A percentile compares a stretch with the other conserved stretches of the same genome.
Evolutionary conservation across 2,797 vertebrate genomes (phyloP).

Genomic region (Sarcoramphus papa): DNA sequence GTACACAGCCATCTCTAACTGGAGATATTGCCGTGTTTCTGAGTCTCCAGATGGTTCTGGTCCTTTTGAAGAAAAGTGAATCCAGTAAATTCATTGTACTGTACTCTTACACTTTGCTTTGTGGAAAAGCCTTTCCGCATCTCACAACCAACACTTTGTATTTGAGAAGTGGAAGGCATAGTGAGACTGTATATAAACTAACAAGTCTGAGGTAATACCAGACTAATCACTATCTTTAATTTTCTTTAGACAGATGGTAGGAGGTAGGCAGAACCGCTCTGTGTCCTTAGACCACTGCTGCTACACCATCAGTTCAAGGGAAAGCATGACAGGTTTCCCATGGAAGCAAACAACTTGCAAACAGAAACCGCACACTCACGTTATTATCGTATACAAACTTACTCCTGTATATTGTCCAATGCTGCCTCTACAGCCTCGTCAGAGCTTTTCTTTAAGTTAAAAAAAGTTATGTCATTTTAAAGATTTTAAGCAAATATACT

Average conservation of each 20-base stretch:
- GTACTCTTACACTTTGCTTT: background rate
- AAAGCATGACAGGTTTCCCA: background rate
- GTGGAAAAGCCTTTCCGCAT: background rate
- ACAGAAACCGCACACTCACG: background rate
- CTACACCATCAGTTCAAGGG: background rate
- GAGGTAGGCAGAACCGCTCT: background rate
- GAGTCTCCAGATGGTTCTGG: background rate
- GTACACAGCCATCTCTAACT: background rate
- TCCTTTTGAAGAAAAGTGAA: background rate
- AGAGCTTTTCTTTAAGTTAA: background rate
- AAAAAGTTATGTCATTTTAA: background rate
- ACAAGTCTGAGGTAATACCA: background rate
- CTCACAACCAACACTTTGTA: background rate
- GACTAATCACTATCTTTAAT: background rate
- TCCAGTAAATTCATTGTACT: background rate
- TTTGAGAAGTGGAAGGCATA: background rate
- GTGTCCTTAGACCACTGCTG: background rate
- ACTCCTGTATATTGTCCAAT: background rate
- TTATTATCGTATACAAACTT: background rate
- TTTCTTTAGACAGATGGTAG: background rate
- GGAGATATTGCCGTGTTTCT: background rate
- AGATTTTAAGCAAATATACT: background rate
- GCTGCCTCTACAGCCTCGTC: background rate
- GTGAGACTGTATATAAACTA: background rate
- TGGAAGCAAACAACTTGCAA: background rate